Evolutionary conservation across 2,797 vertebrate species (phyloP).

Genomic region (Danionella dracula): DNA sequence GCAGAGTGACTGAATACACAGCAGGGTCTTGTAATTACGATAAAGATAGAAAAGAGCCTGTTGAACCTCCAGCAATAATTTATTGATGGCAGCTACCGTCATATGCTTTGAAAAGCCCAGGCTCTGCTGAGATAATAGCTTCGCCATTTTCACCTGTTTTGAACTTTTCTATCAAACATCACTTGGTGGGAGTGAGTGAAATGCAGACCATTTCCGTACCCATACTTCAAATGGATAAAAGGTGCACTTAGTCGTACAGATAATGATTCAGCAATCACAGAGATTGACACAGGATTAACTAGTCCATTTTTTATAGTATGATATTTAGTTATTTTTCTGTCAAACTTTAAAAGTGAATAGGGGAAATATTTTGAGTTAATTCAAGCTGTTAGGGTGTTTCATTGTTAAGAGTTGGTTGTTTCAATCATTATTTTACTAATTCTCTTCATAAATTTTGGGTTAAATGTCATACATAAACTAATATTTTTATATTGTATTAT

Average conservation of each 20-base stretch:
- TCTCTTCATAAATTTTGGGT: too few species aligned
- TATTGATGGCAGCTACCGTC: not conserved
- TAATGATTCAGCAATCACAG: not conserved
- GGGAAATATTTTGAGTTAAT: too few species aligned
- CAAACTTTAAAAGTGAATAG: too few species aligned
- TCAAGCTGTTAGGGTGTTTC: too few species aligned
- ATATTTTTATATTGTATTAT: too few species aligned
- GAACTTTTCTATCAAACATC: not conserved
- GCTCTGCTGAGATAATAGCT: not conserved
- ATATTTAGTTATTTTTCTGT: not conserved
- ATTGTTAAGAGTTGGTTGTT: too few species aligned
- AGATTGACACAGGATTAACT: not conserved
- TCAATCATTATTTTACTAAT: too few species aligned
- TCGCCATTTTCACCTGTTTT: slow-evolving; percentile 4
- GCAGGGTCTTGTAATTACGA: slow-evolving; percentile 14
- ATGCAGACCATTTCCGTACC: not conserved
- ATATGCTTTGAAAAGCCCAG: not conserved
- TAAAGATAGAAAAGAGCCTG: slow-evolving; percentile 9
- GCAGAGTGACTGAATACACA: not conserved
- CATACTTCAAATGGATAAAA: not conserved
- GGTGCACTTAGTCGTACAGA: not conserved
- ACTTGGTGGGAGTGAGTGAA: not conserved
- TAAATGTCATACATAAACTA: too few species aligned
- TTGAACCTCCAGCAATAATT: not conserved
- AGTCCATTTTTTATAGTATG: not conserved